Conservation (phyloP, 2,797 vertebrate species). For the Apogon hyalosoma region DNA sequence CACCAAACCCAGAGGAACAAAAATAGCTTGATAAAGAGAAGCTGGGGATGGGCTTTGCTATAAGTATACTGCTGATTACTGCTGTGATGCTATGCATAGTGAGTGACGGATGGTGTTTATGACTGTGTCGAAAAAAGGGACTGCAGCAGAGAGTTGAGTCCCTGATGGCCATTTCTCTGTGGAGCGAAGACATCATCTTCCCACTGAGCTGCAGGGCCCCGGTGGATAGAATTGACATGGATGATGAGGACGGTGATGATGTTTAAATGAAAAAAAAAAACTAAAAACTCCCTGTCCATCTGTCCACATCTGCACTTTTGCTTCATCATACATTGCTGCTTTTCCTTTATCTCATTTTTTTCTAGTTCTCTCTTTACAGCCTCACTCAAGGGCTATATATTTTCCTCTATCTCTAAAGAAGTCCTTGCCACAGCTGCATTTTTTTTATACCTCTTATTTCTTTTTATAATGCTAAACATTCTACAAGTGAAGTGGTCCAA, state of each 20-base stretch:
- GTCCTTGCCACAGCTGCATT: not conserved
- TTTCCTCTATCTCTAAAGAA: conserved; percentile 16
- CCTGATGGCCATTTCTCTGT: conserved; percentile 78
- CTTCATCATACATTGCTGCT: conserved; percentile 17
- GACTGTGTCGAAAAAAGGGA: conserved; percentile 42
- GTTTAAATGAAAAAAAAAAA: conserved; percentile 65
- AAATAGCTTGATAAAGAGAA: conserved; percentile 66
- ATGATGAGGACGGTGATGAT: conserved; percentile 83
- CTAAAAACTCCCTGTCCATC: conserved; percentile 71
- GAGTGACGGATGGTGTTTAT: conserved; percentile 75
- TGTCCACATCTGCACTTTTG: conserved; percentile 65
- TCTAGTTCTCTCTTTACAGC: conserved; percentile 3
- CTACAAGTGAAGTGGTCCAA: conserved; percentile 13
- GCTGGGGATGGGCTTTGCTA: conserved; percentile 56
- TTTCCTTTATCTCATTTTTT: conserved; percentile 1
- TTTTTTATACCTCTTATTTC: conserved; percentile 2
- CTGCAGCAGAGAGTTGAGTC: conserved; percentile 64
- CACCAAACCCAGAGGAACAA: conserved; percentile 60
- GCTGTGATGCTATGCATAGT: conserved; percentile 62
- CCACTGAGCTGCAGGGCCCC: conserved; percentile 72
- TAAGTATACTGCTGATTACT: conserved; percentile 64
- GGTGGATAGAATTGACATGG: conserved; percentile 75
- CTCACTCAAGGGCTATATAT: not conserved
- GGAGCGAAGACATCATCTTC: conserved; percentile 76
- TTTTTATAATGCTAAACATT: not conserved